A percentile compares a stretch with the other conserved stretches of the same genome.
These are phyloP conservation scores for Psophia crepitans DNA, from an alignment of 2,113 vertebrate species.

Conservation along the genomic window DNA sequence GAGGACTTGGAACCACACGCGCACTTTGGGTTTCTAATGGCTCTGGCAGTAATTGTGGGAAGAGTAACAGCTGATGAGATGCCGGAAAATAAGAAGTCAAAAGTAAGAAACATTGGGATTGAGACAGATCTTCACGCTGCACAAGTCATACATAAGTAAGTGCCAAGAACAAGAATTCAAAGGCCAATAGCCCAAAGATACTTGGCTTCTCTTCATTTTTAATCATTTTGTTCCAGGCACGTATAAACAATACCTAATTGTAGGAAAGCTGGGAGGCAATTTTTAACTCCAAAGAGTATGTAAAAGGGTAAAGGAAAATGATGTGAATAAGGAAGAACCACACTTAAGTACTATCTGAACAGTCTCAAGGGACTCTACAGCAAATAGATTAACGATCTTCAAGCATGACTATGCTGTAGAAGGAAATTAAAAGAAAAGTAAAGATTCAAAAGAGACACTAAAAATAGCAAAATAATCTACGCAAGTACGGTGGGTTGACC, in stretches of 20 bases:
- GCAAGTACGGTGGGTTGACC: not conserved
- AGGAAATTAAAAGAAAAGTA: slow-evolving; percentile 20
- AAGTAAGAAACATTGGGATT: not conserved
- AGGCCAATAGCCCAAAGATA: slow-evolving; percentile 12
- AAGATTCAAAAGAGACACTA: not conserved
- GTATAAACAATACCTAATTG: slow-evolving; percentile 10
- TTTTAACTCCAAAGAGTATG: not conserved
- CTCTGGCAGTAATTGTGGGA: slow-evolving; percentile 18
- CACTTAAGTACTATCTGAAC: not conserved
- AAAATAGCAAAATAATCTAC: not conserved
- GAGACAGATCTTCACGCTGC: slow-evolving; percentile 9
- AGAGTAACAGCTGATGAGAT: not conserved
- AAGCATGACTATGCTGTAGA: not conserved
- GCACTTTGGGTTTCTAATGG: not conserved
- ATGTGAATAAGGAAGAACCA: not conserved
- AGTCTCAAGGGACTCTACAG: not conserved
- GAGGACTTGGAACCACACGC: not conserved
- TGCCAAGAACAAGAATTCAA: slow-evolving; percentile 4
- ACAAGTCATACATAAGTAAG: not conserved
- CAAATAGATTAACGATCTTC: not conserved
- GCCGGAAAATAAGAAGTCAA: not conserved
- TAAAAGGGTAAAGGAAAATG: slow-evolving; percentile 39
- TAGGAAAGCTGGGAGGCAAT: not conserved
- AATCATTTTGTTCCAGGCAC: not conserved
- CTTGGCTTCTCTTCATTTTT: not conserved